These are phyloP conservation scores for Elephantulus edwardii DNA, from an alignment of 2,113 vertebrate genomes.

Conservation along the genomic window DNA sequence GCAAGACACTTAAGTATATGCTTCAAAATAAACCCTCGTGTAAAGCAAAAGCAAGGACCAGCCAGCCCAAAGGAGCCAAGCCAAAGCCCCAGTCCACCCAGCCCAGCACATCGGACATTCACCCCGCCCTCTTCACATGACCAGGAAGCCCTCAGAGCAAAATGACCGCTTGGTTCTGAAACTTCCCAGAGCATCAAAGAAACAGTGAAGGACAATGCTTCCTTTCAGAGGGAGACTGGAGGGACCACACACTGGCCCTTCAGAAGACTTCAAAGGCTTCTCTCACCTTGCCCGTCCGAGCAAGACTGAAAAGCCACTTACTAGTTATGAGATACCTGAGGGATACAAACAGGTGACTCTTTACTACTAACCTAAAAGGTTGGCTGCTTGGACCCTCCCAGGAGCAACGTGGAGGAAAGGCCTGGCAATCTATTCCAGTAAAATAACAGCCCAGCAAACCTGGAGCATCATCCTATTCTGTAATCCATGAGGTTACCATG, in stretches of 20 bases:
- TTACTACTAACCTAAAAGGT: background rate
- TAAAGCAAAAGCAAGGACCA: background rate
- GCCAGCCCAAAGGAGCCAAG: background rate
- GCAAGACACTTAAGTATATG: background rate
- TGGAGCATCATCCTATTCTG: background rate
- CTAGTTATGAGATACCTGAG: background rate
- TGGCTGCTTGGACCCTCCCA: background rate
- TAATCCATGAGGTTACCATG: background rate
- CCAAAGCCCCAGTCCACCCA: background rate
- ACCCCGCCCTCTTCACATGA: no score
- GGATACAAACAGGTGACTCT: background rate
- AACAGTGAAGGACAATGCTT: background rate
- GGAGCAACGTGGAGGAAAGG: background rate
- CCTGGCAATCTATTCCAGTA: background rate
- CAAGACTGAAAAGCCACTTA: background rate
- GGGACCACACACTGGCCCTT: background rate
- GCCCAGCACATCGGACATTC: background rate
- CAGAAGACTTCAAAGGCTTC: background rate
- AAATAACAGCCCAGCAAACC: background rate
- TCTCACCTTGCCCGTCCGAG: background rate
- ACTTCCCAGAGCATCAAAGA: background rate
- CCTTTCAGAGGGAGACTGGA: background rate
- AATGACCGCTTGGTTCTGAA: background rate
- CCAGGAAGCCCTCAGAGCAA: no score
- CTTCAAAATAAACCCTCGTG: constrained; percentile 35